Evolutionary conservation across 1,140 invertebrate genomes (phyloP).

Genomic region (Archivesica marissinica): DNA sequence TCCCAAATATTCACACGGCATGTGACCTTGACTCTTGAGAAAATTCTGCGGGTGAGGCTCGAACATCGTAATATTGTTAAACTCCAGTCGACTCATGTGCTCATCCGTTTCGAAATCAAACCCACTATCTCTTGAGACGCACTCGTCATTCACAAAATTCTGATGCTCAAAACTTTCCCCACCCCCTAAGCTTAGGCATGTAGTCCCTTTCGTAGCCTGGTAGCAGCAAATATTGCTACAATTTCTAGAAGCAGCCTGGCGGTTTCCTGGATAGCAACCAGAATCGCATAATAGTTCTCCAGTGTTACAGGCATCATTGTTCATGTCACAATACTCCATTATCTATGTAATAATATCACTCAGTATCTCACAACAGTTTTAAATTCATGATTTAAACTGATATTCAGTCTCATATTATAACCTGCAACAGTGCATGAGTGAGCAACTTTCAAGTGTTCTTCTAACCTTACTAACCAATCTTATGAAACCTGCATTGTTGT

Average conservation of each 20-base stretch:
- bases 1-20: slow-evolving; percentile 31
- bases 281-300: neutral
- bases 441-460: neutral
- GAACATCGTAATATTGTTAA: slow-evolving; percentile 26
- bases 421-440: neutral
- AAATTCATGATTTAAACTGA: too few species aligned
- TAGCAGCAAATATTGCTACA: neutral
- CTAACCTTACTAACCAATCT: neutral
- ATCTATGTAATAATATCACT: neutral
- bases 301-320: neutral
- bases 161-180: neutral
- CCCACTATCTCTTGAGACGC: slow-evolving; percentile 44
- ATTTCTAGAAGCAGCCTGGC: neutral
- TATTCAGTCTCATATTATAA: slow-evolving; percentile 27
- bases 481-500: neutral
- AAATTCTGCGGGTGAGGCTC: slow-evolving; percentile 18
- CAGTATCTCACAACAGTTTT: neutral
- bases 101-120: slow-evolving; percentile 53
- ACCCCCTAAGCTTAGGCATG: neutral
- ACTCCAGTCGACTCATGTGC: neutral
- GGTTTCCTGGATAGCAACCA: slow-evolving; percentile 12
- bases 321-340: slow-evolving; percentile 26
- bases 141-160: slow-evolving; percentile 27
- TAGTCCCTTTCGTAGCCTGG: neutral
- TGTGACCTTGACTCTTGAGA: slow-evolving; percentile 1